A percentile compares a stretch with the other conserved stretches of the same genome.
phyloP scores from a whole-genome alignment of 1,140 invertebrate genomes.

The Aphaenogaster rudis region DNA sequence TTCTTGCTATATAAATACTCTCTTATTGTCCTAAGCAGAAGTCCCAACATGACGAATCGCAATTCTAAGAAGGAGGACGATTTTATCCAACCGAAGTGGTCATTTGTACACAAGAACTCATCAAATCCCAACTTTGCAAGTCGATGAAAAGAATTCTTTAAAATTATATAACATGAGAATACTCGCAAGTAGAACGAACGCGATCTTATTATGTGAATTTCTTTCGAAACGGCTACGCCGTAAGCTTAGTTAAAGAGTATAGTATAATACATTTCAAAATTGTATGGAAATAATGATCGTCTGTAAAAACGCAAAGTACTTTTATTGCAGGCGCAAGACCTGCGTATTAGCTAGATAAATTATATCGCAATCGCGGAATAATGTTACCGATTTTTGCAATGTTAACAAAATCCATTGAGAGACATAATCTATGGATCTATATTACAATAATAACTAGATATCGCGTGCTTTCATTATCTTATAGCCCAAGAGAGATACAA shows the following conservation, averaged over 20 bases:
- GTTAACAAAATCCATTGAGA: not conserved
- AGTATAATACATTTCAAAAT: not conserved
- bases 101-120: not conserved
- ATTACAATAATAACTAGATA: conserved; percentile 6
- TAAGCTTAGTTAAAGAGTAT: not conserved
- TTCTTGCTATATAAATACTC: conserved; percentile 16
- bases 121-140: conserved; percentile 13
- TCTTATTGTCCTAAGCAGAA: not conserved
- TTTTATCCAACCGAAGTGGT: not conserved
- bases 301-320: not conserved
- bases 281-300: not conserved
- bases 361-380: not conserved
- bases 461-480: not conserved
- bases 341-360: not conserved
- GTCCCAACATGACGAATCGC: not conserved
- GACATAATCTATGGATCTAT: not conserved
- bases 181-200: not conserved
- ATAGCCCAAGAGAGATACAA: not conserved
- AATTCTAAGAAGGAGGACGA: not conserved
- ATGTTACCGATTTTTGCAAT: not conserved
- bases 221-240: not conserved
- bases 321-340: not conserved
- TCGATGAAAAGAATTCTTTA: conserved; percentile 7
- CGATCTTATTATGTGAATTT: not conserved
- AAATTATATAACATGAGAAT: not conserved